Evolutionary conservation across 2,113 vertebrate genomes (phyloP), one percentile per base, ranked within the genome.

Genomic region (Nannobrachium achirus): DNA sequence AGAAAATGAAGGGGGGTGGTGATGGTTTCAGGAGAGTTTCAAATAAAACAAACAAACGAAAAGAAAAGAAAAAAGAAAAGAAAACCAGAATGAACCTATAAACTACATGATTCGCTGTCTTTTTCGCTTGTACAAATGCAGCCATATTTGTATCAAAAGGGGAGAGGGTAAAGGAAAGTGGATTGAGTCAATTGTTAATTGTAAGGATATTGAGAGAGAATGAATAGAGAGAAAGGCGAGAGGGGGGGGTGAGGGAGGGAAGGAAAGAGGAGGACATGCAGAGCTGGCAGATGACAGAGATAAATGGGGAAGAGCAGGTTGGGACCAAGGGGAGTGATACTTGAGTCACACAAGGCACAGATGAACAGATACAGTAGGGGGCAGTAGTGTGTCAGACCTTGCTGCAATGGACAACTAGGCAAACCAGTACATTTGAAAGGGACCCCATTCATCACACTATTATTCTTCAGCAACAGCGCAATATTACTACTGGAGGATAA

Each of bases 401-500:
- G 89, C 86, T 84, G 85, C 80, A 73, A 91, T 83, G 86, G 75
- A 84, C 76, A 88, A 87, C 63, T 81, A 84, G 61, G 77, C 86
- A 82, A 61, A 33, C 25, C 25, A 33, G 75, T 76, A 84, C 71
- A 91, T 95, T 95, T 93, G 92, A 96, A 97, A 97, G 94, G 95
- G 95, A 97, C 96, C 94, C 90, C 81, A 93, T 92, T 90, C 84
- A 85, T n/a, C 80, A 83, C 84, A 86, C 79, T 69, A 71, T 64
- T 69, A 61, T 65, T 71, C 58, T 65, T 58, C 69, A 55, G 46
- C 45, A 69, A 69, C 71, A 72, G 66, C 66, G 62, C 44, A 62
- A 49, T 2, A 62, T 19, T 41, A 14, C 42, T 75, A 75, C 69
- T 77, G 69, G 56, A 73, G 76, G 71, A 87, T 71, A 80, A 74